Percentiles rank a stretch among this genome's conserved stretches.
Conservation (phyloP, 2,888 invertebrate genomes). For the Leptura quadrifasciata region DNA sequence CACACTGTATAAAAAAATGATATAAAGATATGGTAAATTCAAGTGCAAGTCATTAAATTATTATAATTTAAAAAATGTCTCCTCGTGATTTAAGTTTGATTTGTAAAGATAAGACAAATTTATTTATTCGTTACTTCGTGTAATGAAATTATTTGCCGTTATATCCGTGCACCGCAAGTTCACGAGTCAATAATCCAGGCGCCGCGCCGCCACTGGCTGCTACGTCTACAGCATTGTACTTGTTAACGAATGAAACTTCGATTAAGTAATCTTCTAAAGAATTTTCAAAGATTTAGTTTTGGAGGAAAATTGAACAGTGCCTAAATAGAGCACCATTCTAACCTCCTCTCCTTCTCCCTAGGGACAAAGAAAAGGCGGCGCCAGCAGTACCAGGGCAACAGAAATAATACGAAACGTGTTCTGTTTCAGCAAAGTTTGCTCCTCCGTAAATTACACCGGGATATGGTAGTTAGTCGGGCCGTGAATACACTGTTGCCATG, state of each 20-base stretch:
- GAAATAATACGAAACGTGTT: conserved; percentile 39
- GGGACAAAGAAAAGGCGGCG: conserved; percentile 39
- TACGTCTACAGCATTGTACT: conserved; percentile 2
- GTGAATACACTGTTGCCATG: not conserved
- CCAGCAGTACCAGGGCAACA: conserved; percentile 34
- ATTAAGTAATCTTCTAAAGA: conserved; percentile 33
- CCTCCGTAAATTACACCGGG: conserved; percentile 36
- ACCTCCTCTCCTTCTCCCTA: conserved; percentile 11
- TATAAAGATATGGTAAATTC: too few relatives aligned
- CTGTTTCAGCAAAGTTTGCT: conserved; percentile 32
- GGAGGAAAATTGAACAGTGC: conserved; percentile 18
- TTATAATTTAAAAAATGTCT: too few relatives aligned
- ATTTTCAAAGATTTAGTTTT: conserved; percentile 33
- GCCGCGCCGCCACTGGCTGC: conserved; percentile 24
- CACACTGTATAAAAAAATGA: too few relatives aligned
- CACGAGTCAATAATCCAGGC: too few relatives aligned
- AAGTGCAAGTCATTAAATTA: too few relatives aligned
- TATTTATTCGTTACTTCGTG: too few relatives aligned
- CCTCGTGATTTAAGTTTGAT: too few relatives aligned
- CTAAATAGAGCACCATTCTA: conserved; percentile 20
- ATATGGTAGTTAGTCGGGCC: not conserved
- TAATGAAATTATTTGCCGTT: too few relatives aligned
- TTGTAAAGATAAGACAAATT: too few relatives aligned
- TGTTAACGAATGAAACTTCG: conserved; percentile 32
- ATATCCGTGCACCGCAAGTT: too few relatives aligned